Evolutionary conservation across 2,113 vertebrate species (phyloP), one percentile per base, ranked within the genome.

Genomic region (Rhinogobius similis): DNA sequence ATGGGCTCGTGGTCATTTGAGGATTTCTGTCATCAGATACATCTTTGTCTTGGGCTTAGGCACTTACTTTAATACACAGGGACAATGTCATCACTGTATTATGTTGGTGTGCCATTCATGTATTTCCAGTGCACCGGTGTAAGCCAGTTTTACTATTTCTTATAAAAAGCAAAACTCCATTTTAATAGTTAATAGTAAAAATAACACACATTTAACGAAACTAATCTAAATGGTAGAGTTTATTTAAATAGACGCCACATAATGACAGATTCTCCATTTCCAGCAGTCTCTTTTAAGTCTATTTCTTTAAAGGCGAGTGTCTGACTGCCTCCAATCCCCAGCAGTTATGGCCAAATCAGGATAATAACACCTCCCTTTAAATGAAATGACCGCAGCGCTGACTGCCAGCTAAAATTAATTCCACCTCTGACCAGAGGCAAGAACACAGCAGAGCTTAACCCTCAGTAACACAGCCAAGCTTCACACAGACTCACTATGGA

Each of bases 291-390:
- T 88, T 83, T 89, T 81, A 88, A 67, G 12, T 71, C 79, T 87
- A 88, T 89, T 83, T 89, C 82, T 90, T 92, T 90, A 84, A 87
- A 87, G 82, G 83, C 80, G 81, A 90, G 79, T 85, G 79, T 79
- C 70, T 68, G 79, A 78, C 90, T 82, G 89, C 84, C 87, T 83
- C 91, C 89, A 88, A 89, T 93, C 86, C 88, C 86, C 81, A 88
- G 84, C 86, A 73, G 89, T 92, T 92, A 91, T 75, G 78, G 90
- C 87, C 90, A 92, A 93, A 94, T 93, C 90, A 92, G 90, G 90
- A 93, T 93, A 93, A 93, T 92, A 91, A 93, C 92, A 93, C 90
- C 87, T 93, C 89, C 91, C 88, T 92, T 91, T 92, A 90, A 90
- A 93, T 87, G 89, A 93, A 93, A 92, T 93, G 92, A 91, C 92